phyloP scores from a whole-genome alignment of 2,888 invertebrate species.

The Pachymerium ferrugineum region DNA sequence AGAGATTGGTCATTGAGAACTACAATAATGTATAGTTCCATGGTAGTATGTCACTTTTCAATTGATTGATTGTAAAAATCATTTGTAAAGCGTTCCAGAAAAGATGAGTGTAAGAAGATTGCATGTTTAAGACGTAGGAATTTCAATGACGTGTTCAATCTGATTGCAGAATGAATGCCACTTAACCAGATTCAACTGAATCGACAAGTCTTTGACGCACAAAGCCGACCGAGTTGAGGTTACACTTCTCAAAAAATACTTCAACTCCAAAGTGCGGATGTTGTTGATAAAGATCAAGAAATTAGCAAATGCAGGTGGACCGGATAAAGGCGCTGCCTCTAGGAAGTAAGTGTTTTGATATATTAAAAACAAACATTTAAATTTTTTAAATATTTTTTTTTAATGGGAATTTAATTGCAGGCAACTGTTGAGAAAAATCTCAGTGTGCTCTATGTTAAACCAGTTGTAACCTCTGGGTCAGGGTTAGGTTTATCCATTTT shows the following conservation, averaged over 20 bases:
- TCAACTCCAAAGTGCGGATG: conserved; percentile 31
- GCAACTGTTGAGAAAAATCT: conserved; percentile 20
- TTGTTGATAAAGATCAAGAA: conserved; percentile 32
- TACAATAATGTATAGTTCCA: too few species aligned
- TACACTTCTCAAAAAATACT: conserved; percentile 12
- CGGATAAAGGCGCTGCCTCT: conserved; percentile 27
- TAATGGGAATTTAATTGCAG: background rate
- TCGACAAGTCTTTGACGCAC: background rate
- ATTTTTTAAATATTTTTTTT: background rate
- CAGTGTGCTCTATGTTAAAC: conserved; percentile 19
- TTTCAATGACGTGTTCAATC: background rate
- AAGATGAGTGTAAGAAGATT: too few species aligned
- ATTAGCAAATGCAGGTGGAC: background rate
- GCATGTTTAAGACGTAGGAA: background rate
- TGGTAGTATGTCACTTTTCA: background rate
- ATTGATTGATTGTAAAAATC: background rate
- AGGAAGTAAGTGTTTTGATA: conserved; percentile 22
- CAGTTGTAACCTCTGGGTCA: conserved; percentile 5
- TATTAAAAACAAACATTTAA: background rate
- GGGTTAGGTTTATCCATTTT: too few species aligned
- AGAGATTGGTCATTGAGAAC: too few species aligned
- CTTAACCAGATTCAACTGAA: background rate
- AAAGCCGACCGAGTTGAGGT: conserved; percentile 28
- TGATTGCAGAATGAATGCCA: conserved; percentile 12
- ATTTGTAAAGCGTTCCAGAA: background rate